Evolutionary conservation across 1,140 invertebrate species (phyloP), one percentile per base, ranked within the genome.

Genomic region (Mercenaria mercenaria): DNA sequence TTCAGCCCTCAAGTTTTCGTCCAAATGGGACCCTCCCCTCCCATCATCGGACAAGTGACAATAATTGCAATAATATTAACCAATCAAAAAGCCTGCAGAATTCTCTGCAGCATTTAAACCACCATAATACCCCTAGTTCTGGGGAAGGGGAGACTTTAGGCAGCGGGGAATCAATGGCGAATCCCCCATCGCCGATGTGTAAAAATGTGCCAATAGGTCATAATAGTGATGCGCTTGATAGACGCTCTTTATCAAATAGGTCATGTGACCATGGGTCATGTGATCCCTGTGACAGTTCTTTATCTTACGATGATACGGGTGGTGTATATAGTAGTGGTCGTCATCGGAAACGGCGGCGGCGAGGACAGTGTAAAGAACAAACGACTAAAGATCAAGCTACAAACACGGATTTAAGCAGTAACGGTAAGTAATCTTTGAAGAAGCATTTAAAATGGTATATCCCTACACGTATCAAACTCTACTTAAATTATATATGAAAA

Each of bases 381-480:
- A 91, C 89, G 23, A 94, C 89, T 34, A 88, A 92, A 77, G 95
- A 95, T 92, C 94, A 95, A 81, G 94, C 94, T 20, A 95, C 95
- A 0, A 95, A 95, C 85, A 95, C 95, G 64, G 95, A 95, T 90
- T 88, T 95, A 59, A 95, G 94, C 83, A 95, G 95, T 84, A 95
- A 95, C 88, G 95, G 95, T 95, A 88, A 88, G 93, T 91, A 10
- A 8, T 32, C 3, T 56, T 6, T 61, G n/a, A 3, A 72, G n/a
- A n/a, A 26, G n/a, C n/a, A n/a, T n/a, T n/a, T n/a, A n/a, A n/a
- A n/a, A n/a, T n/a, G n/a, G n/a, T n/a, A n/a, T n/a, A n/a, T n/a
- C n/a, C n/a, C n/a, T n/a, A n/a, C n/a, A n/a, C n/a, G n/a, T n/a
- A n/a, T n/a, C n/a, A n/a, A n/a, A n/a, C n/a, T n/a, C n/a, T n/a